Base-by-base conservation (phyloP, 2,797 vertebrate genomes). In the Paguma larvata region DNA sequence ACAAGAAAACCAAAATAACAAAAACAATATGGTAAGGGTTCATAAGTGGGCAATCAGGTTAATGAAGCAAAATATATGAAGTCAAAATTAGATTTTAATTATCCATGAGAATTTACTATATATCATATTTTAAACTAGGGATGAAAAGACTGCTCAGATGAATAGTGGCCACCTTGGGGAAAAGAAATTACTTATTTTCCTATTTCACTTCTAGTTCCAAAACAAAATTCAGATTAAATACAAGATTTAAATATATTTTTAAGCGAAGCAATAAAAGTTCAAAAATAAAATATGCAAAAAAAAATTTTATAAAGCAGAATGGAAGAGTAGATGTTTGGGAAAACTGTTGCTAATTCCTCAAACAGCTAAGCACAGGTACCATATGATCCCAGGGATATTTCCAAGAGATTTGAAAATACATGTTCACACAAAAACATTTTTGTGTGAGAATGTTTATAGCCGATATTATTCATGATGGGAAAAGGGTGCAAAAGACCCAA, bases 151-250 rank as follows among this genome's bases (percentile, higher is more conserved):
- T 25, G 48, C 21, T 85, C 32, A 68, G 4, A 86, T 51, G 23
- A 87, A 3, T 9, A 89, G 30, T 13, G 82, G 48, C 10, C 59
- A 59, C 10, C 3, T 51, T 53, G 10, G 27, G 6, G 30, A 38
- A 27, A 27, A 80, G 18, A 89, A 19, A 48, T 13, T 62, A 30
- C 21, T 70, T 92, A 5, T 53, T 87, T 90, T 92, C 38, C 8
- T 80, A 70, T 4, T 13, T 91, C 15, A 92, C 3, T 51, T 96
- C 19, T 88, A 78, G 92, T 82, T 95, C 87, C 56, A 82, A 92
- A 63, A 86, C 9, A 32, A 84, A 46, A 65, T 65, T n/a, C 80
- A 84, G 27, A 21, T 62, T 62, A 46, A 65, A 84, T 63, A 19
- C 11, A 84, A 46, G 27, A n/a, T 84, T 84, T 84, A 82, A 75